Base-by-base conservation (phyloP, 2,113 vertebrate species). In the Semicossyphus pulcher region DNA sequence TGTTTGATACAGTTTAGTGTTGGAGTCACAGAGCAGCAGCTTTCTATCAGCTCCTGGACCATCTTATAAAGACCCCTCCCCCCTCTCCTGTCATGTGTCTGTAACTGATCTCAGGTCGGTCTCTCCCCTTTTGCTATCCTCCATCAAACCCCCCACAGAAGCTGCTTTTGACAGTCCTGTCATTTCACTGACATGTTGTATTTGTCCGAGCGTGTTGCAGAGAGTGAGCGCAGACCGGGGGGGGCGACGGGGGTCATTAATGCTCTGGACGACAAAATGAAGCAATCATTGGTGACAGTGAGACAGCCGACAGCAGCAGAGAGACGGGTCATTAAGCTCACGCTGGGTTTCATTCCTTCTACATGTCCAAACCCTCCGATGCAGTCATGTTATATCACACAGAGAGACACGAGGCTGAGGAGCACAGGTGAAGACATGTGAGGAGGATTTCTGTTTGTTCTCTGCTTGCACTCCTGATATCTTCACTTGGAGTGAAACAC, bases 121-220 rank as follows among this genome's bases (percentile, higher is more conserved):
- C 15, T 41, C 10, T 41, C 37, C 16, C 14, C 9, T 8, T 41
- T 15, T 16, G n/a, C n/a, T n/a, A n/a, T n/a, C n/a, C 37, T 4
- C 15, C 20, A 20, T 36, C n/a, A 23, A 12, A 36, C 5, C 32
- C 20, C 20, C 32, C 52, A 20, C 26, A 20, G 18, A 32, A n/a
- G n/a, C n/a, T 2, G 0, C 9, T 16, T 52, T 12, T 52, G 68
- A 54, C 48, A 18, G 16, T 1, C 39, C 14, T 7, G 41, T 45
- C 25, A 15, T 72, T 23, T 56, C 41, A 23, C 5, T 25, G 49
- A 44, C 59, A 29, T 3, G 49, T 37, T 63, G 59, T 21, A 63
- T 42, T 62, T 28, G 23, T 62, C 37, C 15, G 6, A 4, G 36
- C 1, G 0, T 62, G 6, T 3, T 39, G 48, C 3, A 6, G 36